These are phyloP conservation scores for Suricata suricatta DNA, from an alignment of 2,113 vertebrate genomes.

Conservation along the genomic window DNA sequence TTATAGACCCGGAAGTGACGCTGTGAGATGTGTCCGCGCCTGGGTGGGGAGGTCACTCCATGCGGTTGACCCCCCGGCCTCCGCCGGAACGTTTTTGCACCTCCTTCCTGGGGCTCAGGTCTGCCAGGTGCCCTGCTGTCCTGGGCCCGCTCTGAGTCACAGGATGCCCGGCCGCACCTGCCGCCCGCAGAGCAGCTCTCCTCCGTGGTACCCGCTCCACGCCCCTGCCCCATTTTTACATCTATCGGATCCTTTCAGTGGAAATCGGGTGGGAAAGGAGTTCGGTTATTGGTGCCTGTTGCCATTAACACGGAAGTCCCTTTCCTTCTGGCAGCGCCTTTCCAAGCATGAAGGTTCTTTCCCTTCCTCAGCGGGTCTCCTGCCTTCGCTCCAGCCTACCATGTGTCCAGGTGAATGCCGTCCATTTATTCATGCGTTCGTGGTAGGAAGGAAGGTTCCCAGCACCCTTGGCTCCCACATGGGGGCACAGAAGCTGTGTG, in stretches of 20 bases:
- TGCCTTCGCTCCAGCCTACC: neutral
- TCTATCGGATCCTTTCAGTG: neutral
- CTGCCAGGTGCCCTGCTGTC: neutral
- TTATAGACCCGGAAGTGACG: neutral
- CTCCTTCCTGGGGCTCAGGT: neutral
- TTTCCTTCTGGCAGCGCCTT: neutral
- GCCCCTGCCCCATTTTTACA: neutral
- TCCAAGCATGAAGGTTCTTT: neutral
- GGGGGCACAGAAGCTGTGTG: neutral
- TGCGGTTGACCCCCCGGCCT: rapidly evolving
- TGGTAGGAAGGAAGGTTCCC: neutral
- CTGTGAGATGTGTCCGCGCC: neutral
- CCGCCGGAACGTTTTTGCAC: neutral
- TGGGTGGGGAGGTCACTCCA: neutral
- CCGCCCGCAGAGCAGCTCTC: neutral
- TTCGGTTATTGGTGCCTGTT: neutral
- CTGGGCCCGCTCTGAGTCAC: neutral
- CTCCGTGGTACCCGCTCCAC: neutral
- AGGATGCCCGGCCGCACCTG: neutral
- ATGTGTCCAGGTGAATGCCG: neutral
- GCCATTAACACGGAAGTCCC: neutral
- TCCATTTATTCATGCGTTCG: rapidly evolving
- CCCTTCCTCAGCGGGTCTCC: neutral
- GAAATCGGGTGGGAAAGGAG: neutral
- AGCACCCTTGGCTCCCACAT: rapidly evolving